phyloP scores from a whole-genome alignment of 1,140 invertebrate species.

The Drosophila kepulauana region DNA sequence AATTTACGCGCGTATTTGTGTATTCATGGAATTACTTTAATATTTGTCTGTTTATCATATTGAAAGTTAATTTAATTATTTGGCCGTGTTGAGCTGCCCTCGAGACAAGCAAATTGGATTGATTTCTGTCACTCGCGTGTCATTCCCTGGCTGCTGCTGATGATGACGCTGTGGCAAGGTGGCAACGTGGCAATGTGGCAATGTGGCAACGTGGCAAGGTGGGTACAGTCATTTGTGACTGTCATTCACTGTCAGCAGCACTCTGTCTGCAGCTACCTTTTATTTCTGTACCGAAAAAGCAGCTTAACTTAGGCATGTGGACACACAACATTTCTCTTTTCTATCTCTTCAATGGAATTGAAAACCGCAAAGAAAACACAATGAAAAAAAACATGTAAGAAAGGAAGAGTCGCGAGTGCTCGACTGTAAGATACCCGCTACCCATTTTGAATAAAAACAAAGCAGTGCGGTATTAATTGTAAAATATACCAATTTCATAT shows the following conservation, averaged over 20 bases:
- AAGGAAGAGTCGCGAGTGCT: no score
- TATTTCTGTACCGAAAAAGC: slow-evolving; percentile 16
- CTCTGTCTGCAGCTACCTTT: neutral
- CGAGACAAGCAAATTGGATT: slow-evolving; percentile 29
- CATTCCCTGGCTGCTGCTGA: neutral
- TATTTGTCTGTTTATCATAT: slow-evolving; percentile 12
- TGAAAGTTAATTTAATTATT: slow-evolving; percentile 32
- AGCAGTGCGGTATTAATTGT: no score
- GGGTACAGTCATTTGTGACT: slow-evolving; percentile 35
- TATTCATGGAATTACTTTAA: slow-evolving; percentile 12
- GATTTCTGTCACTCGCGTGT: slow-evolving; percentile 32
- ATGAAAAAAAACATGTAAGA: no score
- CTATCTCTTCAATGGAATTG: slow-evolving; percentile 1
- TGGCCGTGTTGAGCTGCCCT: slow-evolving; percentile 10
- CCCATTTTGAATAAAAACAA: no score
- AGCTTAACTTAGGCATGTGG: slow-evolving; percentile 7
- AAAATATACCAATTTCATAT: no score
- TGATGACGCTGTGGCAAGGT: slow-evolving; percentile 13
- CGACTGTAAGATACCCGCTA: no score
- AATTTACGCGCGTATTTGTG: neutral
- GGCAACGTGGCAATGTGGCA: neutral
- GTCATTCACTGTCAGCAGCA: slow-evolving; percentile 37
- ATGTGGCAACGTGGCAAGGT: neutral
- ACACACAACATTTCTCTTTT: neutral
- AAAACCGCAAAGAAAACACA: slow-evolving; percentile 5